These are phyloP conservation scores for Arothron firmamentum DNA, from an alignment of 2,113 vertebrate species.

Conservation along the genomic window DNA sequence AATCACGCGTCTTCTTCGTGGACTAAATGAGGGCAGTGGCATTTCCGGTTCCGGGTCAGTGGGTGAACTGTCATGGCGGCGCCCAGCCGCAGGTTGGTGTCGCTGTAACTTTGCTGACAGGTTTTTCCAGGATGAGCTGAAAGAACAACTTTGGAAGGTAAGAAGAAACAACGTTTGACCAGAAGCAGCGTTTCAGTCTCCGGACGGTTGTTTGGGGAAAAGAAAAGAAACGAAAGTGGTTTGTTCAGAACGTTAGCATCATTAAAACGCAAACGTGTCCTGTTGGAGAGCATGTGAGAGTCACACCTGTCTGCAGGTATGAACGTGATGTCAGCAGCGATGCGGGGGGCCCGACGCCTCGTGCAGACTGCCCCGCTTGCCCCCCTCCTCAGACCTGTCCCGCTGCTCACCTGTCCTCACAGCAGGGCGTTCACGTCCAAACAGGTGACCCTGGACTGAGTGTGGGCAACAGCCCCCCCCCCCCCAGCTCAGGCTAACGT, in stretches of 20 bases:
- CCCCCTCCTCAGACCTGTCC: constrained; percentile 1
- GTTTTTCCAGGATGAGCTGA: constrained; percentile 11
- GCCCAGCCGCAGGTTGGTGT: not conserved
- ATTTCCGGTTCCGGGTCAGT: no score
- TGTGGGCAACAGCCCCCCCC: no score
- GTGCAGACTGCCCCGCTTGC: not conserved
- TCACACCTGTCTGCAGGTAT: constrained; percentile 35
- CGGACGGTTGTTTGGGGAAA: no score
- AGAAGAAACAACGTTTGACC: not conserved
- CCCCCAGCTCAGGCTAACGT: not conserved
- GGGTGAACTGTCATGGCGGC: constrained; percentile 39
- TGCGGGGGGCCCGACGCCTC: constrained; percentile 20
- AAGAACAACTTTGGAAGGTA: constrained; percentile 1
- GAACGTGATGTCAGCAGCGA: constrained; percentile 50
- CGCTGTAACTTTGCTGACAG: not conserved
- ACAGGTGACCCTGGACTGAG: constrained; percentile 35
- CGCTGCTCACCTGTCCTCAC: constrained; percentile 8
- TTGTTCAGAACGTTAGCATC: no score
- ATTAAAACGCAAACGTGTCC: not conserved
- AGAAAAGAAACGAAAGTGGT: no score
- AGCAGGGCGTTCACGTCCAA: constrained; percentile 38
- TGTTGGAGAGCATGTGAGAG: no score
- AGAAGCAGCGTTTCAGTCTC: no score
- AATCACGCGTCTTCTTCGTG: not conserved
- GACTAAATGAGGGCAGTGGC: not conserved